Conservation (phyloP, 30 jellyfish, hydroid and myxozoan genomes). For the Hydractinia echinata region DNA sequence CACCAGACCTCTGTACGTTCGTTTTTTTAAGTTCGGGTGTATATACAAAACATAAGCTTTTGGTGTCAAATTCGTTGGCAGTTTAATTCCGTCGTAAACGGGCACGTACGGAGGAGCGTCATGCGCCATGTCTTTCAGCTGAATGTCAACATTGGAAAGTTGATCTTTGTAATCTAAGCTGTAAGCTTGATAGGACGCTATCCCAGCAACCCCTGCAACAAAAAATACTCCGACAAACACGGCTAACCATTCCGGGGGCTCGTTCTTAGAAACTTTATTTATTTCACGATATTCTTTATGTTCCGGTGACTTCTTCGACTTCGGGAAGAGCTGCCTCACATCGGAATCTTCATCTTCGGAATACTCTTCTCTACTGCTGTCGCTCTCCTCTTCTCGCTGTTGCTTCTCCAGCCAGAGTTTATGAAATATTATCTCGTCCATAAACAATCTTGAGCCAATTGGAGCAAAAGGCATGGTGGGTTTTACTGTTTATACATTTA, state of each 20-base stretch:
- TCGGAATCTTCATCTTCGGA: neutral
- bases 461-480: neutral
- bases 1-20: conserved; percentile 4
- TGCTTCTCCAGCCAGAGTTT: neutral
- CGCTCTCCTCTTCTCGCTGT: neutral
- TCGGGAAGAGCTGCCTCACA: neutral
- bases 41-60: neutral
- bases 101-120: conserved; percentile 3
- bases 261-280: neutral
- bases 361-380: neutral
- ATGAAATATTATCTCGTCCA: conserved; percentile 8
- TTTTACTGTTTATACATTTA: too few relatives aligned
- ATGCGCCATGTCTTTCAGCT: conserved; percentile 2
- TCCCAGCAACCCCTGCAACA: conserved; percentile 39
- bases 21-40: neutral
- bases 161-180: neutral
- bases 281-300: neutral
- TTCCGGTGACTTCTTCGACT: neutral
- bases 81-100: conserved; percentile 8
- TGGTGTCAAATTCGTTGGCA: conserved; percentile 10
- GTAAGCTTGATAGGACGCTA: conserved; percentile 25
- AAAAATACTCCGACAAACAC: conserved; percentile 24
- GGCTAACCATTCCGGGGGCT: conserved; percentile 25
- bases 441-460: neutral
- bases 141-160: neutral